A percentile compares a stretch with the other conserved stretches of the same genome.
Evolutionary conservation across 2,797 vertebrate genomes (phyloP).

Genomic region (Enteromius paludinosus): DNA sequence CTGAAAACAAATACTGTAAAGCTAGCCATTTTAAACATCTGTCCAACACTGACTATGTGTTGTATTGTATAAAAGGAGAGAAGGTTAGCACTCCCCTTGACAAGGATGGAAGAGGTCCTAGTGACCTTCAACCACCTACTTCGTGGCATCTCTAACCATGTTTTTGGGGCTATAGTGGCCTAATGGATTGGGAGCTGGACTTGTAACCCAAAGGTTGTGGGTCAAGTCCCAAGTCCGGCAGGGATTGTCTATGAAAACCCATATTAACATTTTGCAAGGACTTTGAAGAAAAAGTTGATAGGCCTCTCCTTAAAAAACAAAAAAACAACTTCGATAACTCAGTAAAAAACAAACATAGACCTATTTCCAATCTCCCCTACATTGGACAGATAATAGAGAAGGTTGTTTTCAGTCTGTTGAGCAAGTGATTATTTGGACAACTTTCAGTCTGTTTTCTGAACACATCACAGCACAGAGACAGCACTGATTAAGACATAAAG

Average conservation of each 20-base stretch:
- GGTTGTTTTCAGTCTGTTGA: background rate
- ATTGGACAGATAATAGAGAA: background rate
- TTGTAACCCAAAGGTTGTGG: too few species aligned
- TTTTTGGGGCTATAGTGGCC: slow-evolving; percentile 64
- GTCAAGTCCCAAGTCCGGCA: too few species aligned
- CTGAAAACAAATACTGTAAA: background rate
- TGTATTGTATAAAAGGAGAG: slow-evolving; percentile 99
- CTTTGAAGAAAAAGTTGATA: background rate
- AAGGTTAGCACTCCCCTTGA: slow-evolving; percentile 99
- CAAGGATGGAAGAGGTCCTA: slow-evolving; percentile 97
- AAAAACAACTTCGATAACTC: background rate
- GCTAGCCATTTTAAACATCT: background rate
- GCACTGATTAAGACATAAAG: background rate
- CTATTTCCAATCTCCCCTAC: background rate
- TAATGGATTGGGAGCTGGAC: too few species aligned
- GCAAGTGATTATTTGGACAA: background rate
- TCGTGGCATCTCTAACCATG: slow-evolving; percentile 85
- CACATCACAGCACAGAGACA: background rate
- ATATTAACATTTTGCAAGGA: background rate
- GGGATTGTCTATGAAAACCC: too few species aligned
- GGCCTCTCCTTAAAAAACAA: background rate
- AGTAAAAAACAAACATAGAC: background rate
- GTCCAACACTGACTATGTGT: background rate
- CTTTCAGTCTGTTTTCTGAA: background rate
- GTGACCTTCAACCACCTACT: slow-evolving; percentile 91